Percentiles rank a stretch among this genome's conserved stretches.
Conservation (phyloP, 1,140 invertebrate genomes). For the Oncopeltus fasciatus region DNA sequence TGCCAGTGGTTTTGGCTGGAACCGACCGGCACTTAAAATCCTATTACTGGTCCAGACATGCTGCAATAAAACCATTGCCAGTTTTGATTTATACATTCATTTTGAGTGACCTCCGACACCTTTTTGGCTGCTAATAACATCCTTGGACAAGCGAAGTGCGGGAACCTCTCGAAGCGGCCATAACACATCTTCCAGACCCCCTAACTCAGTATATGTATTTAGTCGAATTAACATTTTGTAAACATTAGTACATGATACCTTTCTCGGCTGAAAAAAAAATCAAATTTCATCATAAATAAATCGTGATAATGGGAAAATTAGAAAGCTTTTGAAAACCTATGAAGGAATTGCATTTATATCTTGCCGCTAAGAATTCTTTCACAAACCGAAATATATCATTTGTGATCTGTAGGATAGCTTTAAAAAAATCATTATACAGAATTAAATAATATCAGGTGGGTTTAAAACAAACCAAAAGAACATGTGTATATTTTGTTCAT, state of each 20-base stretch:
- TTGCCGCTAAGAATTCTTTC: too few relatives aligned
- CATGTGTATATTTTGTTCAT: too few relatives aligned
- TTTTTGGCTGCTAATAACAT: background rate
- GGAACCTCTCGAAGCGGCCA: background rate
- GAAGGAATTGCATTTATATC: background rate
- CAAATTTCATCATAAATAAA: background rate
- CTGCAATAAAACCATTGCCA: background rate
- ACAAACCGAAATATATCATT: too few relatives aligned
- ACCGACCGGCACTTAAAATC: background rate
- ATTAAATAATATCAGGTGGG: background rate
- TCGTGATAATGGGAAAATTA: background rate
- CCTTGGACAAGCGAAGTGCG: background rate
- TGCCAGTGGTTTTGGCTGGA: background rate
- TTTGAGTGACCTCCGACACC: background rate
- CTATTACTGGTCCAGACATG: background rate
- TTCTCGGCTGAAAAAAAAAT: background rate
- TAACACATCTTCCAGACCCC: background rate
- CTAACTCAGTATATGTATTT: background rate
- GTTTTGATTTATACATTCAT: background rate
- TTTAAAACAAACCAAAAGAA: background rate
- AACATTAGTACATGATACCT: background rate
- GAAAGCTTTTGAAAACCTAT: background rate
- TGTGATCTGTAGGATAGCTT: too few relatives aligned
- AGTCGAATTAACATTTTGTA: background rate
- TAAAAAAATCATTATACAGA: too few relatives aligned